These are phyloP conservation scores for Chironomus tepperi DNA, from an alignment of 1,140 invertebrate genomes.

Conservation along the genomic window DNA sequence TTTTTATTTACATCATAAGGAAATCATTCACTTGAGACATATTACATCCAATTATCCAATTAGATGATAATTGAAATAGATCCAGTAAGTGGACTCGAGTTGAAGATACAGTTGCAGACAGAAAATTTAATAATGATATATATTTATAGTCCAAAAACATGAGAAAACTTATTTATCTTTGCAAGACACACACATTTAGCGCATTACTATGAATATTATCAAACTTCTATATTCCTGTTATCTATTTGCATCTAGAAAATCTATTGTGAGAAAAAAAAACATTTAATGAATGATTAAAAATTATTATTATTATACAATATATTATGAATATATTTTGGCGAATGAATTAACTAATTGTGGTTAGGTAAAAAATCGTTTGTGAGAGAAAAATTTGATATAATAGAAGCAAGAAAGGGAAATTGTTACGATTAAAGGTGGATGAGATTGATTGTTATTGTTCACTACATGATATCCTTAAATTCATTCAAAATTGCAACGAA, in stretches of 20 bases:
- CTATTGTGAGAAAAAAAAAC: background rate
- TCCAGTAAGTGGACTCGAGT: background rate
- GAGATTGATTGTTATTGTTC: no score
- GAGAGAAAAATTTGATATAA: background rate
- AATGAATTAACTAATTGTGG: background rate
- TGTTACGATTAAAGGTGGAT: background rate
- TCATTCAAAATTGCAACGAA: no score
- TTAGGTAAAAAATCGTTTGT: background rate
- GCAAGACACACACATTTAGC: background rate
- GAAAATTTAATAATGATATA: background rate
- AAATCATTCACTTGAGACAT: background rate
- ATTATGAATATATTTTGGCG: background rate
- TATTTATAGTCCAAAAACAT: background rate
- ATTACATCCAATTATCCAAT: background rate
- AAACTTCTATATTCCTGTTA: background rate
- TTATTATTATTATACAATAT: background rate
- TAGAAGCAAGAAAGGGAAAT: background rate
- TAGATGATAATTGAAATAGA: background rate
- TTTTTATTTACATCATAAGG: background rate
- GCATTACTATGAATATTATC: constrained; percentile 13
- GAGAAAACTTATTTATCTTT: background rate
- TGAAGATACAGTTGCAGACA: background rate
- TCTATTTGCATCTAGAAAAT: background rate
- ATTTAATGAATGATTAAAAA: background rate
- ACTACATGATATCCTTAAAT: no score